Evolutionary conservation across 2,888 invertebrate species (phyloP).

Genomic region (Trachelus stipa): DNA sequence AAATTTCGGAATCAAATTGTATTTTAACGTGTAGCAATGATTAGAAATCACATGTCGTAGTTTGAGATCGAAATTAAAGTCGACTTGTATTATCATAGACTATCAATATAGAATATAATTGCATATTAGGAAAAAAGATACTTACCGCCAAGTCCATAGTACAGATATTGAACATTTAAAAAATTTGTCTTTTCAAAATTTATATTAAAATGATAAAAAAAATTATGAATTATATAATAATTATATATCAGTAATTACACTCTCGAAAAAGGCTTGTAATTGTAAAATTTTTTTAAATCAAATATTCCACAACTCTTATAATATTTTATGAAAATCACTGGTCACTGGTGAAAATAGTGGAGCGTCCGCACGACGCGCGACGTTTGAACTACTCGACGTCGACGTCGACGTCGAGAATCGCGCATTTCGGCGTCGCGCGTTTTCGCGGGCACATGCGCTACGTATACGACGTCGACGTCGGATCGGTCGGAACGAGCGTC

Average conservation of each 20-base stretch:
- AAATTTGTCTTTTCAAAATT: background rate
- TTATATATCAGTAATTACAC: background rate
- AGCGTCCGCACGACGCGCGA: background rate
- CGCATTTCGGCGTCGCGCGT: background rate
- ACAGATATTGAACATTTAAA: background rate
- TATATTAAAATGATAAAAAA: background rate
- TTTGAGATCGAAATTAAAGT: too few relatives aligned
- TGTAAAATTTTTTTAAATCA: too few relatives aligned
- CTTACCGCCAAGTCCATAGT: background rate
- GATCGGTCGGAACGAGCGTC: background rate
- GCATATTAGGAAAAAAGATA: background rate
- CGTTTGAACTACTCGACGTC: background rate
- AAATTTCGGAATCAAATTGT: too few relatives aligned
- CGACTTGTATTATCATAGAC: too few relatives aligned
- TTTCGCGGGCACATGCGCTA: background rate
- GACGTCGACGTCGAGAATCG: background rate
- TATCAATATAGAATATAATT: background rate
- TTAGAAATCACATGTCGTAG: too few relatives aligned
- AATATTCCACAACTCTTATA: background rate
- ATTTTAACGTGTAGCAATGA: too few relatives aligned
- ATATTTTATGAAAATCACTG: background rate
- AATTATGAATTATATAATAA: background rate
- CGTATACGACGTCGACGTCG: background rate
- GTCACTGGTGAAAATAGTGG: background rate
- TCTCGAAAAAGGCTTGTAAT: background rate